phyloP scores from a whole-genome alignment of 2,888 invertebrate species.

The Saturnia pavonia region DNA sequence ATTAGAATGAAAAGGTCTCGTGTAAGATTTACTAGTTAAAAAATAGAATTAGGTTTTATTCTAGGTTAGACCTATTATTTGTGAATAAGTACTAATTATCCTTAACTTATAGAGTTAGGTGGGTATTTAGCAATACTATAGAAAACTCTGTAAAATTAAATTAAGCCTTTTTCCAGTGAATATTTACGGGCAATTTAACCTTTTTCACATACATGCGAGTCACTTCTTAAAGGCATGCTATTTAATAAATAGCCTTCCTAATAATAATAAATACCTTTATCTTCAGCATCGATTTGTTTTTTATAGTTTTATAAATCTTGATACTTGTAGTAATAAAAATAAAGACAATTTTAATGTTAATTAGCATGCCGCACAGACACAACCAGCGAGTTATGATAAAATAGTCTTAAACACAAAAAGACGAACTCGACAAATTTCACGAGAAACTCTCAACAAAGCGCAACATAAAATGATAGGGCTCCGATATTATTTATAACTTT shows the following conservation, averaged over 20 bases:
- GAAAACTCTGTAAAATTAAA: not conserved
- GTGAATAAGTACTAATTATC: too few species aligned
- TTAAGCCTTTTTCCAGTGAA: not conserved
- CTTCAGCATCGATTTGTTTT: not conserved
- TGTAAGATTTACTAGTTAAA: too few species aligned
- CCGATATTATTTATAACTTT: constrained; percentile 48
- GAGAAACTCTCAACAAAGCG: constrained; percentile 16
- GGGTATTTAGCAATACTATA: not conserved
- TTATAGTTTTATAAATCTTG: too few species aligned
- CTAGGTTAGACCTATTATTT: too few species aligned
- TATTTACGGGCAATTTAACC: not conserved
- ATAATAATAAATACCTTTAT: not conserved
- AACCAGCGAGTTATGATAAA: constrained; percentile 14
- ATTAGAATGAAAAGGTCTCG: too few species aligned
- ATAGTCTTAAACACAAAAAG: constrained; percentile 12
- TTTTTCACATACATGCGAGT: not conserved
- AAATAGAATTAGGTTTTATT: too few species aligned
- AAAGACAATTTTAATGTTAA: not conserved
- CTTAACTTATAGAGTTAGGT: not conserved
- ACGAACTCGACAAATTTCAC: constrained; percentile 5
- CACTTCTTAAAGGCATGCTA: too few species aligned
- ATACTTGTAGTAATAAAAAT: not conserved
- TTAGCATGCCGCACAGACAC: not conserved
- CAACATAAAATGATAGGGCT: constrained; percentile 23
- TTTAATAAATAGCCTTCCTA: too few species aligned